phyloP scores from a whole-genome alignment of 2,797 vertebrate species.

The Otolemur crassicaudatus region DNA sequence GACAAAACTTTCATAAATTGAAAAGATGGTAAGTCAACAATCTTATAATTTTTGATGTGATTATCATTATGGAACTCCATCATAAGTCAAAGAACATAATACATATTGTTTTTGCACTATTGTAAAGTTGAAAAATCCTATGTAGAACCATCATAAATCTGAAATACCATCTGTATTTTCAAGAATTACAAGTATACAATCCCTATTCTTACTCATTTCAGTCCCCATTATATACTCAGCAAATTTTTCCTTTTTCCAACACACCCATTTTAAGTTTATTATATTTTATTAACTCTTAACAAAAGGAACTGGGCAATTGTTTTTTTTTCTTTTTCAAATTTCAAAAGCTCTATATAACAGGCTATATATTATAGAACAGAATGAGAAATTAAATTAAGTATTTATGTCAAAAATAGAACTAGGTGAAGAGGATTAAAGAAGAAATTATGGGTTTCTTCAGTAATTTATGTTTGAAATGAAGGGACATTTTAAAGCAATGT shows the following conservation, averaged over 20 bases:
- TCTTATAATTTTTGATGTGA: neutral
- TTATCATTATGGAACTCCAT: neutral
- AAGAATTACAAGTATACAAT: conserved; percentile 52
- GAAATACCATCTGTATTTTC: neutral
- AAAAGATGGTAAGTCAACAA: neutral
- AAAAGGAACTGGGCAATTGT: neutral
- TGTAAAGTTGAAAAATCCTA: neutral
- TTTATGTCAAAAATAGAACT: conserved; percentile 11
- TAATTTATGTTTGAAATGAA: conserved; percentile 33
- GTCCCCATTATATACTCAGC: neutral
- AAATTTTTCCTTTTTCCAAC: conserved; percentile 20
- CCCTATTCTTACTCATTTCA: conserved; percentile 23
- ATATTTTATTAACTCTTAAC: neutral
- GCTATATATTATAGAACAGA: neutral
- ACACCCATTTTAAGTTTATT: neutral
- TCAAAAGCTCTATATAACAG: neutral
- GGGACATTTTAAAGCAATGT: neutral
- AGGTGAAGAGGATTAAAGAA: neutral
- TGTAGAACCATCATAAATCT: neutral
- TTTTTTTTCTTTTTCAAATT: conserved; percentile 22
- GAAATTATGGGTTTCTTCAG: conserved; percentile 6
- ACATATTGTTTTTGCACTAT: neutral
- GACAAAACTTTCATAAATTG: neutral
- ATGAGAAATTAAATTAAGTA: conserved; percentile 26
- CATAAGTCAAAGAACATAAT: neutral